A percentile compares a stretch with the other conserved stretches of the same genome.
These are phyloP conservation scores for Sphaeramia orbicularis DNA, from an alignment of 2,797 vertebrate species.

Conservation along the genomic window DNA sequence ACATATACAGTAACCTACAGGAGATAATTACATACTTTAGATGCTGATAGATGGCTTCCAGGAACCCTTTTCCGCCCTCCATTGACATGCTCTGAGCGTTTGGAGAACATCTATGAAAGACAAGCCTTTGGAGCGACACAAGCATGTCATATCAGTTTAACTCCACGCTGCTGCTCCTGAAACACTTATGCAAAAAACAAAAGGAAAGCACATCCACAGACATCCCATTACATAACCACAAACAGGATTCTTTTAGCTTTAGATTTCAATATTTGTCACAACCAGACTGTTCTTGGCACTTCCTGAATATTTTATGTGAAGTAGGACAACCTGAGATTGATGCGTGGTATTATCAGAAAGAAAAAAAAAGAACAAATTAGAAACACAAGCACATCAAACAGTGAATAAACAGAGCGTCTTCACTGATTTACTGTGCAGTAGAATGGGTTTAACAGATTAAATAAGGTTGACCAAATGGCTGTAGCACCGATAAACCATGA, in stretches of 20 bases:
- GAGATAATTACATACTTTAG: constrained; percentile 24
- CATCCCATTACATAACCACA: constrained; percentile 10
- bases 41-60: constrained; percentile 12
- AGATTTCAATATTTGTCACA: not conserved
- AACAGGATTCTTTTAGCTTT: constrained; percentile 15
- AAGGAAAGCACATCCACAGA: not conserved
- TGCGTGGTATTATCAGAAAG: constrained; percentile 4
- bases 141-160: constrained; percentile 16
- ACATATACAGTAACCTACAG: not conserved
- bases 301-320: constrained; percentile 46
- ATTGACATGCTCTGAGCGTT: not conserved
- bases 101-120: not conserved
- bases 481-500: not conserved
- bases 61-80: constrained; percentile 21
- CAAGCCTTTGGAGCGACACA: constrained; percentile 1
- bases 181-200: not conserved
- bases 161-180: not conserved
- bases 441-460: not conserved
- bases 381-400: not conserved
- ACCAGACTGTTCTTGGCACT: constrained; percentile 14
- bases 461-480: not conserved
- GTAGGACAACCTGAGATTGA: constrained; percentile 8
- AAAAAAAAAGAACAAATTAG: not conserved
- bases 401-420: not conserved
- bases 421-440: constrained; percentile 5